Conservation (phyloP, 2,797 vertebrate species). For the Limnodromus scolopaceus region DNA sequence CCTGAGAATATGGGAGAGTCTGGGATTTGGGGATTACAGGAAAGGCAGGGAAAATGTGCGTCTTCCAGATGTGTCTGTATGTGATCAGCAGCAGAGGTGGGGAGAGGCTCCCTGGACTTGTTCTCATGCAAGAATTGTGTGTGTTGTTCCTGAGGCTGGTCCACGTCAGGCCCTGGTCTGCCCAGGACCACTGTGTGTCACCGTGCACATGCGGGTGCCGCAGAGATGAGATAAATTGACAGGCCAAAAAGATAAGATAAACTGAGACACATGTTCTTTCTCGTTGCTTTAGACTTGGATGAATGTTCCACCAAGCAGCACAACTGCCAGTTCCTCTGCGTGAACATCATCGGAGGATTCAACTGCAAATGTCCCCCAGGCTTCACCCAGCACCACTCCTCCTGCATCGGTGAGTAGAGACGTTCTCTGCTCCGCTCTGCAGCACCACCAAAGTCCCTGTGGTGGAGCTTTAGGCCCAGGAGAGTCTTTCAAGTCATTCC, state of each 20-base stretch:
- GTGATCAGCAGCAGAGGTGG: neutral
- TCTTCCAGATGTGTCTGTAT: neutral
- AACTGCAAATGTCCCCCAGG: slow-evolving; percentile 85
- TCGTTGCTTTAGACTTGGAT: slow-evolving; percentile 78
- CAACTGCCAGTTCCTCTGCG: slow-evolving; percentile 88
- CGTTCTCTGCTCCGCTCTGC: neutral
- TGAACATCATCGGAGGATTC: slow-evolving; percentile 84
- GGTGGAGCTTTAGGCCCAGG: neutral
- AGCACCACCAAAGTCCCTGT: accelerated
- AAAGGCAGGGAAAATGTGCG: neutral
- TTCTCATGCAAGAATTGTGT: no score
- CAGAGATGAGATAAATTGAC: neutral
- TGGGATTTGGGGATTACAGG: neutral
- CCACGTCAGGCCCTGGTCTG: neutral
- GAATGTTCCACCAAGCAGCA: slow-evolving; percentile 86
- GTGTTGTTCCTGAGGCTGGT: neutral
- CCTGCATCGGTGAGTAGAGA: slow-evolving; percentile 82
- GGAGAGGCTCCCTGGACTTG: neutral
- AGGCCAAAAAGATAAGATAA: neutral
- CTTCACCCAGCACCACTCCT: slow-evolving; percentile 84
- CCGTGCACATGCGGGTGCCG: accelerated
- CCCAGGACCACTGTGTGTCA: neutral
- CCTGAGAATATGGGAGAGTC: neutral
- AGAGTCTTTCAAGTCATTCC: neutral
- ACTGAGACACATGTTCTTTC: accelerated